phyloP scores from a whole-genome alignment of 2,888 invertebrate species.

The Pediacus dermestoides region DNA sequence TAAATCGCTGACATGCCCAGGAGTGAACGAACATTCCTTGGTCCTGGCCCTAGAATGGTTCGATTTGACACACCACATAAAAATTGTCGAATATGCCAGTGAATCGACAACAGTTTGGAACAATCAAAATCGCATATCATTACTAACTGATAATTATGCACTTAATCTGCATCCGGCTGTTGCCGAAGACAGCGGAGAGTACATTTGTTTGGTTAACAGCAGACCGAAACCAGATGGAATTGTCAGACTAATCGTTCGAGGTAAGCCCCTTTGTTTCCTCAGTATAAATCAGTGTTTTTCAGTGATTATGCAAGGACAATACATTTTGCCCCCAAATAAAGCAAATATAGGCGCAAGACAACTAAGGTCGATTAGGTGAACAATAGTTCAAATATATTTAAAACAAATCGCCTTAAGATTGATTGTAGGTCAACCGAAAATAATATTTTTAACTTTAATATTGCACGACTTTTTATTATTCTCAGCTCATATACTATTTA shows the following conservation, averaged over 20 bases:
- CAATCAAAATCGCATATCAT: constrained; percentile 55
- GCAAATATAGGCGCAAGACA: too few relatives aligned
- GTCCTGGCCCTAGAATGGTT: constrained; percentile 64
- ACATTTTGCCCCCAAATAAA: too few relatives aligned
- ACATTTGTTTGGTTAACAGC: constrained; percentile 66
- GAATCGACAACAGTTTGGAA: constrained; percentile 54
- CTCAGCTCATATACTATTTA: too few relatives aligned
- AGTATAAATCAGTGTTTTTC: too few relatives aligned
- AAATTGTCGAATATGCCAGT: constrained; percentile 54
- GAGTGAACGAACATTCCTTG: constrained; percentile 63
- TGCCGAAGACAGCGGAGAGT: constrained; percentile 63
- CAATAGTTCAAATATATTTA: too few relatives aligned
- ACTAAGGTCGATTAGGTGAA: too few relatives aligned
- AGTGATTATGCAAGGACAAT: too few relatives aligned
- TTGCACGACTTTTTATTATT: too few relatives aligned
- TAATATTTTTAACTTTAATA: too few relatives aligned
- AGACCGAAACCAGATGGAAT: constrained; percentile 64
- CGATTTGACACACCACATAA: constrained; percentile 48
- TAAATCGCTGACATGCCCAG: constrained; percentile 64
- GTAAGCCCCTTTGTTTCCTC: too few relatives aligned
- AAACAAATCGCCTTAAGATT: too few relatives aligned
- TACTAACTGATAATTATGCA: constrained; percentile 59
- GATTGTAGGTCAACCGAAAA: too few relatives aligned
- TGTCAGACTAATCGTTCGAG: constrained; percentile 64
- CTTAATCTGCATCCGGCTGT: constrained; percentile 61